Base-by-base conservation (phyloP, 2,113 vertebrate species). In the Epinephelus lanceolatus region DNA sequence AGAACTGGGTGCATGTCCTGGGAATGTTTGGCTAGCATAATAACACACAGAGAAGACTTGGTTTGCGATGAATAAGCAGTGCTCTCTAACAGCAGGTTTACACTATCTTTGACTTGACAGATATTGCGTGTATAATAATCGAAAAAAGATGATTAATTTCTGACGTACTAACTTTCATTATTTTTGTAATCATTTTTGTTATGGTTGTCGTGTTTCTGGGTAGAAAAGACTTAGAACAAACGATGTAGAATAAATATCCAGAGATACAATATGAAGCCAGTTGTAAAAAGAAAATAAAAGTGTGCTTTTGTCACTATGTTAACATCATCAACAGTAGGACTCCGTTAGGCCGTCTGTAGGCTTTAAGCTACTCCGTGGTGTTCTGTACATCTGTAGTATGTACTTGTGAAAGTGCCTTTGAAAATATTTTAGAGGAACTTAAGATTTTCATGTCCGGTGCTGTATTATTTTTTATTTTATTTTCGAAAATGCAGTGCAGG, bases 331-430 rank as follows among this genome's bases (percentile, higher is more conserved):
- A 92, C 95, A 94, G 95, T 96, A 94, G 95, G 93, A 95, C 94
- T 94, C 93, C 90, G 94, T 94, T 63, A 66, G 69, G 86, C 94
- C 90, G 92, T 94, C 93, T 96, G 95, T 96, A 95, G 95, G 96
- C 96, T 95, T 95, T 95, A 95, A 95, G 94, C 95, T 86, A 51
- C 86, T 83, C 95, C 92, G 92, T 95, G 92, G 95, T 96, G 96
- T 97, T 86, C 86, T 96, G 96, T 97, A 97, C 96, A 97, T 97
- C 96, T 94, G 96, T 97, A 95, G 96, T 96, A 96, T 97, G 97
- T 97, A 97, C 96, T 97, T 94, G 96, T 97, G 97, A 96, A 99
- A 99, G 98, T 99, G 98, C 98, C 98, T 99, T 99, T 97, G 96
- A 96, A 95, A 96, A 92, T 83, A 78, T 95, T 96, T 97, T 97